These are phyloP conservation scores for Karalla daura DNA, from an alignment of 2,797 vertebrate genomes.

Conservation along the genomic window DNA sequence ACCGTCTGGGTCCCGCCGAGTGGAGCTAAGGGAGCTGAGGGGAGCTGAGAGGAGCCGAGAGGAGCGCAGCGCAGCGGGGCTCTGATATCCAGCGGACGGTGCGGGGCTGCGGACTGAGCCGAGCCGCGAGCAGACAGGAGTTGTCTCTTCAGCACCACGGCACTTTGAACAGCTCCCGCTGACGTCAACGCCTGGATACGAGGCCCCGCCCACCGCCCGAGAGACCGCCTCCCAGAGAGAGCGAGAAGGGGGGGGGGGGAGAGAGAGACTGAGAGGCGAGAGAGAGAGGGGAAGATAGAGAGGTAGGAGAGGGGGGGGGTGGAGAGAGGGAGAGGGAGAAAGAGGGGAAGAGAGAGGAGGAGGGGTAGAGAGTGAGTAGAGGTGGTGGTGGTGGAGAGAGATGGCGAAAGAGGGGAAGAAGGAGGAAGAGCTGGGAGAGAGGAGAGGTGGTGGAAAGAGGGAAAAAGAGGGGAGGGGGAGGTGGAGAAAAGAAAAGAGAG, in stretches of 20 bases:
- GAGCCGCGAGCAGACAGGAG: slow-evolving; percentile 36
- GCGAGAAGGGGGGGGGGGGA: background rate
- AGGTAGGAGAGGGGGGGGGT: background rate
- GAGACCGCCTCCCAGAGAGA: slow-evolving; percentile 23
- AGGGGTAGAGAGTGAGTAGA: too few relatives aligned
- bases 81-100: slow-evolving; percentile 9
- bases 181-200: slow-evolving; percentile 76
- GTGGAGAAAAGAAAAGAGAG: too few relatives aligned
- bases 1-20: too few relatives aligned
- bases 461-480: too few relatives aligned
- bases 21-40: too few relatives aligned
- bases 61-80: too few relatives aligned
- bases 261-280: background rate
- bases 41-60: too few relatives aligned
- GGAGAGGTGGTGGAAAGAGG: too few relatives aligned
- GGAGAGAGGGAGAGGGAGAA: background rate
- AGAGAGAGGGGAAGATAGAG: background rate
- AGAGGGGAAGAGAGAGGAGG: too few relatives aligned
- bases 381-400: too few relatives aligned
- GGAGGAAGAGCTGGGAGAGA: background rate
- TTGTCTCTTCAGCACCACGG: slow-evolving; percentile 81
- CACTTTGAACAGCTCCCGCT: slow-evolving; percentile 83
- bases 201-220: slow-evolving; percentile 72
- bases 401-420: background rate
- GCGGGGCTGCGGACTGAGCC: slow-evolving; percentile 40